Evolutionary conservation across 2,888 invertebrate species (phyloP).

Genomic region (Andrena chrysosceles): DNA sequence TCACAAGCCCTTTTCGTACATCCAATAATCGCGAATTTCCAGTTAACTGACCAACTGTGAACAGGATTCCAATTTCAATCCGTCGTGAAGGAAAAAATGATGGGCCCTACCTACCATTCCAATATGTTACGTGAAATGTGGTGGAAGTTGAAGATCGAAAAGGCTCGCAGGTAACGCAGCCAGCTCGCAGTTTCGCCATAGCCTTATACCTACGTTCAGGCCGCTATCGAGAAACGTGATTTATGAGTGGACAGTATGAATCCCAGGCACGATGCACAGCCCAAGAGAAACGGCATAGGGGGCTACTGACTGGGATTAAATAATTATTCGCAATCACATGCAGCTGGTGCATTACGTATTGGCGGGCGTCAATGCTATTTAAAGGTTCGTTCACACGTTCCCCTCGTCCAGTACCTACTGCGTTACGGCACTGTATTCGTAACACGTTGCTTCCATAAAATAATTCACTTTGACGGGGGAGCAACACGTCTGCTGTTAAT

Average conservation of each 20-base stretch:
- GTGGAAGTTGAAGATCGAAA: constrained; percentile 30
- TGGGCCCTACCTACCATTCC: not conserved
- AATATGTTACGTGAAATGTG: constrained; percentile 29
- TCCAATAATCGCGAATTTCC: not conserved
- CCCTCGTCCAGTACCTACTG: not conserved
- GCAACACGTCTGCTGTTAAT: not conserved
- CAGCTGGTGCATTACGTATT: constrained; percentile 77
- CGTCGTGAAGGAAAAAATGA: not conserved
- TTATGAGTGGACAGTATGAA: constrained; percentile 77
- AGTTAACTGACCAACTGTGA: constrained; percentile 23
- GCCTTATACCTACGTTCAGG: constrained; percentile 42
- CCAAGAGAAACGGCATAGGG: constrained; percentile 51
- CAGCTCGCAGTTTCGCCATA: constrained; percentile 45
- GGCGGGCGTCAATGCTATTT: constrained; percentile 59
- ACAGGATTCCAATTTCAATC: constrained; percentile 8
- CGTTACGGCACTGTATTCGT: not conserved
- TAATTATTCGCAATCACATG: constrained; percentile 80
- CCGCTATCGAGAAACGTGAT: constrained; percentile 69
- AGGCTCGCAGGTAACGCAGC: constrained; percentile 22
- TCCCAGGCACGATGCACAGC: constrained; percentile 67
- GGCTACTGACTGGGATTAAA: constrained; percentile 74
- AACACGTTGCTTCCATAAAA: not conserved
- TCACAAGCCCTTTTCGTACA: too few species aligned
- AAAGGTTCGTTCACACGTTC: constrained; percentile 51
- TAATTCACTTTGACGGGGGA: not conserved